These are phyloP conservation scores for Limanda limanda DNA, from an alignment of 2,113 vertebrate genomes.

Conservation along the genomic window DNA sequence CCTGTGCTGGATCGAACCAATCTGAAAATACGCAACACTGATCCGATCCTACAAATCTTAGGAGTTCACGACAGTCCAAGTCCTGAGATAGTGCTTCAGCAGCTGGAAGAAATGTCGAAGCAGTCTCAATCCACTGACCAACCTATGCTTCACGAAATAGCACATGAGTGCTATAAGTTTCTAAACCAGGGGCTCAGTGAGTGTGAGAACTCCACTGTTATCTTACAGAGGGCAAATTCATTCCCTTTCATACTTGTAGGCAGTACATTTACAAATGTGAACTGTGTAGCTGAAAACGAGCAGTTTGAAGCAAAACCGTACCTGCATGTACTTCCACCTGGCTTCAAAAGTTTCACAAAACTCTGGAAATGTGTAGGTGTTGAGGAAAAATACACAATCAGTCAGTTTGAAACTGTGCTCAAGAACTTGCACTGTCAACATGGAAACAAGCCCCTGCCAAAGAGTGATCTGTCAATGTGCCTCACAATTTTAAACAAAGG, in stretches of 20 bases:
- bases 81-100: slow-evolving; percentile 70
- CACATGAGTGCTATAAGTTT: slow-evolving; percentile 73
- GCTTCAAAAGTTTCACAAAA: slow-evolving; percentile 66
- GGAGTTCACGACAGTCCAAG: slow-evolving; percentile 58
- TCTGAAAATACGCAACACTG: slow-evolving; percentile 55
- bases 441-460: slow-evolving; percentile 65
- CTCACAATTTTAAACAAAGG: slow-evolving; percentile 77
- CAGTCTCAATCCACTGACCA: slow-evolving; percentile 47
- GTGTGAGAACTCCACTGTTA: slow-evolving; percentile 18
- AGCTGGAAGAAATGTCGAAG: slow-evolving; percentile 65
- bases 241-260: slow-evolving; percentile 84
- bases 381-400: slow-evolving; percentile 63
- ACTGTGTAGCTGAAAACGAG: slow-evolving; percentile 71
- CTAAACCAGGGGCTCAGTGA: slow-evolving; percentile 64
- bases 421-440: slow-evolving; percentile 62
- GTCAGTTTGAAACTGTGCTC: slow-evolving; percentile 78
- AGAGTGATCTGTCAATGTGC: slow-evolving; percentile 67
- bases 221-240: slow-evolving; percentile 66
- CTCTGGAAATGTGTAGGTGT: slow-evolving; percentile 85
- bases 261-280: slow-evolving; percentile 78
- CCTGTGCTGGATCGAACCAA: slow-evolving; percentile 62
- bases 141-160: slow-evolving; percentile 54
- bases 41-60: slow-evolving; percentile 67
- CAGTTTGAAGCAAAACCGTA: slow-evolving; percentile 84
- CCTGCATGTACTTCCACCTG: slow-evolving; percentile 81